phyloP scores from a whole-genome alignment of 2,113 vertebrate species.

The Azemiops feae region DNA sequence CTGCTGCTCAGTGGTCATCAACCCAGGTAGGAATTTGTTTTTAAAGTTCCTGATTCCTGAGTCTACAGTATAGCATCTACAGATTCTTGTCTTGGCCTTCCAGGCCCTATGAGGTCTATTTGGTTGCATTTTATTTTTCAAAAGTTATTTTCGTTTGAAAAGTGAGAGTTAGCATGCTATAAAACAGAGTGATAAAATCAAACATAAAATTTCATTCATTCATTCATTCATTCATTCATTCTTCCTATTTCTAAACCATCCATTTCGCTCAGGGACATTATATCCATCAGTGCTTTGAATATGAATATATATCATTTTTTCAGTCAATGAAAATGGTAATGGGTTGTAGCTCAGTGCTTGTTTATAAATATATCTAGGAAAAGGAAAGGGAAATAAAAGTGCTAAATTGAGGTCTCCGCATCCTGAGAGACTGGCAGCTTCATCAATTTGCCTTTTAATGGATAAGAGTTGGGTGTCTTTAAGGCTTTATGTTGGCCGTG shows the following conservation, averaged over 20 bases:
- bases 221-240: neutral
- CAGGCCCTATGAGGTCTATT: neutral
- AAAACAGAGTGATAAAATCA: neutral
- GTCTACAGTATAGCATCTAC: neutral
- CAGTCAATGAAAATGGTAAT: neutral
- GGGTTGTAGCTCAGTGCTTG: neutral
- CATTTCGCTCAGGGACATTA: neutral
- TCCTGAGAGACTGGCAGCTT: neutral
- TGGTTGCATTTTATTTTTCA: neutral
- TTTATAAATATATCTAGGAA: neutral
- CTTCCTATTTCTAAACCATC: neutral
- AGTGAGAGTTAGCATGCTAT: neutral
- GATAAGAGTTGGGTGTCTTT: neutral
- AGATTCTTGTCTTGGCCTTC: neutral
- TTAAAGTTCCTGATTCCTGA: neutral
- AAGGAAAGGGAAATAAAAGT: neutral
- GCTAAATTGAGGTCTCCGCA: neutral
- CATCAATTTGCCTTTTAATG: neutral
- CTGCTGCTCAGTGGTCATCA: slow-evolving; percentile 98
- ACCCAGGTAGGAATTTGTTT: slow-evolving; percentile 80
- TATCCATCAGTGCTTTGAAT: neutral
- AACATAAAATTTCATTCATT: neutral
- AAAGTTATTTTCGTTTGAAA: neutral
- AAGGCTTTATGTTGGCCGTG: neutral
- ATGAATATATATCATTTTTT: neutral